Base-by-base conservation (phyloP, 2,888 invertebrate species). In the Dasypogon diadema region DNA sequence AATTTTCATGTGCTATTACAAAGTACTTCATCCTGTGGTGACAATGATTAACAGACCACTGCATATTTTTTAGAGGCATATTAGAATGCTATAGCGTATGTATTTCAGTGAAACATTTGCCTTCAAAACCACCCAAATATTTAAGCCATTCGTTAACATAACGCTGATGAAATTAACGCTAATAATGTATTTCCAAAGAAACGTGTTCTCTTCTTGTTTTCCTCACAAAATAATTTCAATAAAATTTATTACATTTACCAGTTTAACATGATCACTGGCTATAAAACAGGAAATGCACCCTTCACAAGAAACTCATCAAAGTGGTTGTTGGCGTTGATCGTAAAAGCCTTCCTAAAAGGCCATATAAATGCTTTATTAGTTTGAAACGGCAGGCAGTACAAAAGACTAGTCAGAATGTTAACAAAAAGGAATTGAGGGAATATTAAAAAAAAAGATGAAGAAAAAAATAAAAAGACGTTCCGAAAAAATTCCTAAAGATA, bases 331-430 rank as follows among this genome's bases (percentile, higher is more conserved):
- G 75, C 42, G 75, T 56, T n/a, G 68, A 74, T 51, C 68, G 73
- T 65, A 77, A 77, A 73, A 46, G 77, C 65, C 54, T 63, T 75
- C 37, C 77, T 77, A 77, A 77, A 77, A 75, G 72, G 70, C 75
- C 77, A 75, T 77, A 75, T 75, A 77, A 77, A 75, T 75, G 75
- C 75, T 77, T 75, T 75, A 77, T 77, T 77, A 77, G 75, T 72
- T 34, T 60, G 60, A 75, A 51, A 46, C 51, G 54, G 37, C 42
- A 68, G n/a, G 24, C 14, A 16, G 12, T 42, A 75, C 56, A 75
- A 75, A 75, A 56, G 75, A 54, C 42, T 68, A 68, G 75, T 75
- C 68, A 75, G 22, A 75, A 51, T 14, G 42, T 24, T 21, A 34
- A 75, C 34, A 42, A 58, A 58, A 75, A 37, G 21, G 42, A 51